These are phyloP conservation scores for Kobus ellipsiprymnus DNA, from an alignment of 2,113 vertebrate species.

Conservation along the genomic window DNA sequence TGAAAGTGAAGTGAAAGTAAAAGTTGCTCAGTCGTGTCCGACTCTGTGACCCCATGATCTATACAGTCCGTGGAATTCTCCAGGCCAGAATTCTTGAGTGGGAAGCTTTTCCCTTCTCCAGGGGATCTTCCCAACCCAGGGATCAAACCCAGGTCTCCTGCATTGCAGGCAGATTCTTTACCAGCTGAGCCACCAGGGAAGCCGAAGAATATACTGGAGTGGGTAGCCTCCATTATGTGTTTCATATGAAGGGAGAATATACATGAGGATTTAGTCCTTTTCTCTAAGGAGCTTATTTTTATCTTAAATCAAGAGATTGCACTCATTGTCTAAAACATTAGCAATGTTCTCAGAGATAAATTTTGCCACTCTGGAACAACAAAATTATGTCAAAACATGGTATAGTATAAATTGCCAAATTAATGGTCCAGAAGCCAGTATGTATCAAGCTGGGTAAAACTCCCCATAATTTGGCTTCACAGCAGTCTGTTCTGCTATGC, in stretches of 20 bases:
- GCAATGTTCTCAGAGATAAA: not conserved
- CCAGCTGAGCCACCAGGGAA: not conserved
- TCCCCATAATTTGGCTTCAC: not conserved
- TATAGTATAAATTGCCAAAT: not conserved
- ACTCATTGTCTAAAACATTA: not conserved
- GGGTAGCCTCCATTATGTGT: not conserved
- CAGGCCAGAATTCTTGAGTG: not conserved
- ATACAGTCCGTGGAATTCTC: not conserved
- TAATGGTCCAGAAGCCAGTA: not conserved
- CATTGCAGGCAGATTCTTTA: not conserved
- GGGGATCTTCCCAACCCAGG: not conserved
- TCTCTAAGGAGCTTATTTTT: not conserved
- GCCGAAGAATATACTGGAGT: not conserved
- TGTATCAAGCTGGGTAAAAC: not conserved
- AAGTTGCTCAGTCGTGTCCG: not conserved
- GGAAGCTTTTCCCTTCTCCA: not conserved
- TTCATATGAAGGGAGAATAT: not conserved
- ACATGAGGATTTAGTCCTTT: not conserved
- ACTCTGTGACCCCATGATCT: not conserved
- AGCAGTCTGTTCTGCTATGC: not conserved
- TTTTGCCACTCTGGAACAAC: not conserved
- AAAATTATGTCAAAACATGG: not conserved
- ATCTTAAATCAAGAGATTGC: not conserved
- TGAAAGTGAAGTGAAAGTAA: not conserved
- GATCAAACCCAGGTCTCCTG: not conserved